A percentile compares a stretch with the other conserved stretches of the same genome.
These are phyloP conservation scores for Sanderia malayensis DNA, from an alignment of 30 jellyfish, hydroid and myxozoan genomes.

Conservation along the genomic window DNA sequence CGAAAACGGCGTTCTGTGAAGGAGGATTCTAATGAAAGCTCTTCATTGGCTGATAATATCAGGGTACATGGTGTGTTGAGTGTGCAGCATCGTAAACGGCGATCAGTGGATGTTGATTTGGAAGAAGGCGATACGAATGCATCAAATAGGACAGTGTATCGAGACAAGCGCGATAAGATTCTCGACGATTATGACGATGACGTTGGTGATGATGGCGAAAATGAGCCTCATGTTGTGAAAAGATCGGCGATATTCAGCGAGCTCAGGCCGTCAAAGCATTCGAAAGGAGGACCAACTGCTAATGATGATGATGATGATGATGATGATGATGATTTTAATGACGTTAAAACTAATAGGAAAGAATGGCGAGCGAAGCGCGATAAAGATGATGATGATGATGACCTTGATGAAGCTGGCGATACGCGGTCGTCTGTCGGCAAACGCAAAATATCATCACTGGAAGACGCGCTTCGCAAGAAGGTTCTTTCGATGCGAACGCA, in stretches of 20 bases:
- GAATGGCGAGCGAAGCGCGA: slow-evolving; percentile 31
- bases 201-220: slow-evolving; percentile 49
- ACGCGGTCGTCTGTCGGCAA: slow-evolving; percentile 17
- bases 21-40: not conserved
- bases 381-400: slow-evolving; percentile 20
- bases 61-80: too few relatives aligned
- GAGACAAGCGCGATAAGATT: slow-evolving; percentile 61
- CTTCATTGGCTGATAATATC: not conserved
- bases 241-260: slow-evolving; percentile 96
- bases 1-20: slow-evolving; percentile 15
- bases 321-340: not conserved
- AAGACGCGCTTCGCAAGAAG: slow-evolving; percentile 79
- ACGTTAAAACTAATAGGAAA: not conserved
- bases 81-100: not conserved
- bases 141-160: slow-evolving; percentile 24
- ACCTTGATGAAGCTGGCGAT: slow-evolving; percentile 24
- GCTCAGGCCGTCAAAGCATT: slow-evolving; percentile 38
- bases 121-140: not conserved
- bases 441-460: slow-evolving; percentile 74
- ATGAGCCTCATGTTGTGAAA: slow-evolving; percentile 98
- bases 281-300: too few relatives aligned
- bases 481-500: slow-evolving; percentile 88
- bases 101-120: slow-evolving; percentile 1
- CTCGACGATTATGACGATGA: slow-evolving; percentile 55
- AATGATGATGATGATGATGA: slow-evolving; percentile 6